Evolutionary conservation across 2,888 invertebrate species (phyloP).

Genomic region (Macrophya annulata): DNA sequence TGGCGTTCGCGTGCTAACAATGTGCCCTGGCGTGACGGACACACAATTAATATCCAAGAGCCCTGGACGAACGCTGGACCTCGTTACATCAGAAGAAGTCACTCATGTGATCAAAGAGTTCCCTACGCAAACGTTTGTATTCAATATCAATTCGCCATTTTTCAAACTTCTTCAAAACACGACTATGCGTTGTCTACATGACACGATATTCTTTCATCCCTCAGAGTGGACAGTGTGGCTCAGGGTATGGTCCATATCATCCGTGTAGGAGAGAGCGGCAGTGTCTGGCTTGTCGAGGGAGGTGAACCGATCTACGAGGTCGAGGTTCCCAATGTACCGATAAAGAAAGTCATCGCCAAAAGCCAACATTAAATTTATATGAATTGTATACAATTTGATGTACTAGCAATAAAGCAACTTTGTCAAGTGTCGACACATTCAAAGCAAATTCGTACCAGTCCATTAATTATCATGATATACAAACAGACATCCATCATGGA

Average conservation of each 20-base stretch:
- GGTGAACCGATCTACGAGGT: constrained; percentile 73
- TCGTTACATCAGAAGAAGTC: constrained; percentile 66
- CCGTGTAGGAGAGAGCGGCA: constrained; percentile 71
- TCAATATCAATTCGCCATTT: neutral
- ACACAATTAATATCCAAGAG: constrained; percentile 69
- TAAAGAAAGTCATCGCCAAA: too few relatives aligned
- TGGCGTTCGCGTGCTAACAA: constrained; percentile 75
- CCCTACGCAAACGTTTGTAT: constrained; percentile 70
- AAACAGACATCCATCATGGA: too few relatives aligned
- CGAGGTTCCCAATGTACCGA: neutral
- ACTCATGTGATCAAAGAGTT: constrained; percentile 60
- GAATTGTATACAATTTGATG: too few relatives aligned
- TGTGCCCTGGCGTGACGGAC: constrained; percentile 77
- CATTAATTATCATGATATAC: too few relatives aligned
- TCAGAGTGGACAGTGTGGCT: constrained; percentile 70
- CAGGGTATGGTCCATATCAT: constrained; percentile 70
- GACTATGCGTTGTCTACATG: neutral
- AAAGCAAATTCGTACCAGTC: too few relatives aligned
- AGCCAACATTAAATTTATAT: too few relatives aligned
- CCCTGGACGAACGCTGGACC: constrained; percentile 63
- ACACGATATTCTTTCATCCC: neutral
- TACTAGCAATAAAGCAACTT: too few relatives aligned
- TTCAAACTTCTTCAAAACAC: neutral
- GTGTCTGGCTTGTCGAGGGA: constrained; percentile 75
- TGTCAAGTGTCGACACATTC: too few relatives aligned